These are phyloP conservation scores for Agriopis marginaria DNA, from an alignment of 2,888 invertebrate species.

Conservation along the genomic window DNA sequence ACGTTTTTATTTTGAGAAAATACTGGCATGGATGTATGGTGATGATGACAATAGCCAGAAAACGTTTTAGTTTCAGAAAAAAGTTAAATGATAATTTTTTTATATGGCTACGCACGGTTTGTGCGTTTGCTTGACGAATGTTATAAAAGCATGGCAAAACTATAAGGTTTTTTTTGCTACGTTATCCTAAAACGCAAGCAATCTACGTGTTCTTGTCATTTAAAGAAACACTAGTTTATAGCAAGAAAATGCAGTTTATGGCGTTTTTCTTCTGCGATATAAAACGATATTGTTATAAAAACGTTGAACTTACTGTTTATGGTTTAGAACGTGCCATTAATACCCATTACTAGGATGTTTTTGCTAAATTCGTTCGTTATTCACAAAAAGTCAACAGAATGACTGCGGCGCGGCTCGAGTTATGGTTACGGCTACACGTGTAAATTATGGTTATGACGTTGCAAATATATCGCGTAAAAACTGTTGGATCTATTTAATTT, in stretches of 20 bases:
- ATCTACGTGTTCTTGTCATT: too few relatives aligned
- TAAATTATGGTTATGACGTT: slow-evolving; percentile 23
- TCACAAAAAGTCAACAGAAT: slow-evolving; percentile 25
- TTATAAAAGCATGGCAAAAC: too few relatives aligned
- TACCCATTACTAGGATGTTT: slow-evolving; percentile 11
- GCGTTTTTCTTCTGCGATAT: not conserved
- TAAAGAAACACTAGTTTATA: not conserved
- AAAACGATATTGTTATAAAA: slow-evolving; percentile 1
- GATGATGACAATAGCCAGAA: slow-evolving; percentile 1
- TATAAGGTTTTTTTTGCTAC: too few relatives aligned
- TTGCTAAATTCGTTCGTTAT: slow-evolving; percentile 27
- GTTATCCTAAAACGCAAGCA: too few relatives aligned
- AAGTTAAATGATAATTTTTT: not conserved
- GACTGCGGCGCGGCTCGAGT: slow-evolving; percentile 11
- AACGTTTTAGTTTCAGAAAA: too few relatives aligned
- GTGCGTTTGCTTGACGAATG: not conserved
- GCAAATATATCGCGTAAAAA: slow-evolving; percentile 6
- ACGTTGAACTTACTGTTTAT: not conserved
- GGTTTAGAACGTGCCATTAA: slow-evolving; percentile 9
- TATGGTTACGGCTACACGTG: slow-evolving; percentile 19
- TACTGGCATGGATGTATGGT: not conserved
- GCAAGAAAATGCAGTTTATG: not conserved
- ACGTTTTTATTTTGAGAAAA: slow-evolving; percentile 23
- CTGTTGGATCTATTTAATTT: too few relatives aligned
- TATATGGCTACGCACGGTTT: too few relatives aligned